Conservation (phyloP, 2,888 invertebrate species). For the Orthosia cruda region DNA sequence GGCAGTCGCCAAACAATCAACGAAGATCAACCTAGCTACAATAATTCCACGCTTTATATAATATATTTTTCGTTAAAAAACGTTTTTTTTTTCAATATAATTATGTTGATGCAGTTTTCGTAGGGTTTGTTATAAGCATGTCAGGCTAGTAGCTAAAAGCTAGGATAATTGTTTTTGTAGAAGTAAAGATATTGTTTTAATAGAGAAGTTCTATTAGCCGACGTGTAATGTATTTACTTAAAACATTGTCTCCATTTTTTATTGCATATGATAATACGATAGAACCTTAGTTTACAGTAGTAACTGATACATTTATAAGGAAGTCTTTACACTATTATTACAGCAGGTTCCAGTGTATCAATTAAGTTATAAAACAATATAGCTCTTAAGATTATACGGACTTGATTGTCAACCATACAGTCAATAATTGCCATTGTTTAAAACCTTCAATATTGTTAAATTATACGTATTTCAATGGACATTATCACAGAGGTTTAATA, state of each 20-base stretch:
- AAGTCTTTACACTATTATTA: slow-evolving; percentile 6
- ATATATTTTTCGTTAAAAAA: too few species aligned
- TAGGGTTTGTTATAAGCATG: accelerated
- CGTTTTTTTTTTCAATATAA: too few species aligned
- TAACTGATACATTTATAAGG: slow-evolving; percentile 1
- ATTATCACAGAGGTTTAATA: slow-evolving; percentile 20
- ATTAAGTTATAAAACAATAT: slow-evolving; percentile 30
- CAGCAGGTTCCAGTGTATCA: background rate
- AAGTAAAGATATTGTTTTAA: background rate
- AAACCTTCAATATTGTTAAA: slow-evolving; percentile 29
- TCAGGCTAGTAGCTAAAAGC: background rate
- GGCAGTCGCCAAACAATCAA: too few species aligned
- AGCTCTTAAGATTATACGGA: slow-evolving; percentile 21
- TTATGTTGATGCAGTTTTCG: background rate
- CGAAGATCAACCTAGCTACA: too few species aligned
- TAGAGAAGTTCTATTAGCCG: background rate
- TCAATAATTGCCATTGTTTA: slow-evolving; percentile 42
- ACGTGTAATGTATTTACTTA: background rate
- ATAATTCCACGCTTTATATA: too few species aligned
- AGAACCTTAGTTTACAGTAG: background rate
- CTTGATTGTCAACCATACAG: slow-evolving; percentile 14
- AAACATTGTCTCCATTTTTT: background rate
- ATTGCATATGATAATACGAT: background rate
- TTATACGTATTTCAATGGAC: slow-evolving; percentile 35
- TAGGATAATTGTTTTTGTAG: background rate